Conservation (phyloP, 2,113 vertebrate genomes). For the Ascaphus truei region DNA sequence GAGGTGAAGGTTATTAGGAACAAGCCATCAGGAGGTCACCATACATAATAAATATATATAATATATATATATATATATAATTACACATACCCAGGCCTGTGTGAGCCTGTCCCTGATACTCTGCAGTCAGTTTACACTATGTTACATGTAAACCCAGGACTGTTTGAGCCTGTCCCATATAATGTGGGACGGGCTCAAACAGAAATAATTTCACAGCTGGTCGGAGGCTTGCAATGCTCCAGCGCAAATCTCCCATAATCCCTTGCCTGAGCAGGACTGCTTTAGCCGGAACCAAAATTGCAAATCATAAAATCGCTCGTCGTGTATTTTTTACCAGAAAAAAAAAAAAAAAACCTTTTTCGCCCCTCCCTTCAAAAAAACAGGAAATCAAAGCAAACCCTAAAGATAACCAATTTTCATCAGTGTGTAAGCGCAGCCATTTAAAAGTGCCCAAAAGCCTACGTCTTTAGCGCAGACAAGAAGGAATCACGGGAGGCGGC, state of each 20-base stretch:
- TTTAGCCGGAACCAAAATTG: background rate
- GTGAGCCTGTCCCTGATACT: background rate
- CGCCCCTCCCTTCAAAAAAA: background rate
- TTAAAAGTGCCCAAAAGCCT: background rate
- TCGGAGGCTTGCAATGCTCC: conserved; percentile 28
- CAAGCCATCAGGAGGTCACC: background rate
- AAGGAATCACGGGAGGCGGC: too few relatives aligned
- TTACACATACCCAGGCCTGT: background rate
- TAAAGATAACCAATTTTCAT: background rate
- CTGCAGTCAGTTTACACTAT: background rate
- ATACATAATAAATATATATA: background rate
- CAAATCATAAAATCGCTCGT: too few relatives aligned
- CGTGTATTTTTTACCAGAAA: background rate
- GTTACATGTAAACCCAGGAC: background rate
- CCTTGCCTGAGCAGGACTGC: background rate
- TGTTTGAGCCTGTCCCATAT: background rate
- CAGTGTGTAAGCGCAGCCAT: background rate
- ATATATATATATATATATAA: background rate
- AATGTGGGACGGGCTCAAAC: background rate
- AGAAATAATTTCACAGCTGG: background rate
- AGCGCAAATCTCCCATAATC: background rate
- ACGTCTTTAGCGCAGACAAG: too few relatives aligned
- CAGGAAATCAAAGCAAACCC: background rate
- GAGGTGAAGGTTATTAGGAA: too few relatives aligned
- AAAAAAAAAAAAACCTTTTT: background rate